Evolutionary conservation across 2,113 vertebrate genomes (phyloP).

Genomic region (Microcebus jonahi): DNA sequence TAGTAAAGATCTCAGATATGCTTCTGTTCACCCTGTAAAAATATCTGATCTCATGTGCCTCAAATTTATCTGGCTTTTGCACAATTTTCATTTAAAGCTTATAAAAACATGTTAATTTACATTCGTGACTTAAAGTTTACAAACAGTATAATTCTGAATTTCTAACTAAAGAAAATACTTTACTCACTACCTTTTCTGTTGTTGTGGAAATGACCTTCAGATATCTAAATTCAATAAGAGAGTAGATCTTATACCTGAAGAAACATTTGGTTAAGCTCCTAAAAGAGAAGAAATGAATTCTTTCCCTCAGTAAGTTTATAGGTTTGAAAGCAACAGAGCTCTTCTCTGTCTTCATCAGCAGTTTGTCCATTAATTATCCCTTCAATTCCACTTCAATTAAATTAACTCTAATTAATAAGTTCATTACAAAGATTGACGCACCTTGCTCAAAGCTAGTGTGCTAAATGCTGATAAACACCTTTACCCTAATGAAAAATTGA

Average conservation of each 20-base stretch:
- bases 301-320: conserved; percentile 80
- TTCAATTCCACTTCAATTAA: conserved; percentile 96
- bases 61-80: not conserved
- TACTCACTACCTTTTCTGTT: conserved; percentile 16
- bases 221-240: conserved; percentile 64
- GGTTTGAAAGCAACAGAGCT: conserved; percentile 84
- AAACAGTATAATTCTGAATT: not conserved
- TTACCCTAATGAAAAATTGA: conserved; percentile 99
- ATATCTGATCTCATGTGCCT: not conserved
- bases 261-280: conserved; percentile 78
- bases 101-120: not conserved
- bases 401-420: conserved; percentile 99
- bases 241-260: conserved; percentile 70
- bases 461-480: conserved; percentile 99
- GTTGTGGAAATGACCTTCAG: conserved; percentile 79
- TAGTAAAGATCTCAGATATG: not conserved
- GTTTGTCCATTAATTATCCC: conserved; percentile 95
- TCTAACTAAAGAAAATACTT: not conserved
- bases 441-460: conserved; percentile 93
- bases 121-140: conserved; percentile 31
- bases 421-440: conserved; percentile 93
- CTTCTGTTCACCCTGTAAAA: not conserved
- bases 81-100: conserved; percentile 2
- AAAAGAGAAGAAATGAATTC: conserved; percentile 78
- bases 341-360: conserved; percentile 87